Base-by-base conservation (phyloP, 2,113 vertebrate genomes). In the Pogonocichla stellata region DNA sequence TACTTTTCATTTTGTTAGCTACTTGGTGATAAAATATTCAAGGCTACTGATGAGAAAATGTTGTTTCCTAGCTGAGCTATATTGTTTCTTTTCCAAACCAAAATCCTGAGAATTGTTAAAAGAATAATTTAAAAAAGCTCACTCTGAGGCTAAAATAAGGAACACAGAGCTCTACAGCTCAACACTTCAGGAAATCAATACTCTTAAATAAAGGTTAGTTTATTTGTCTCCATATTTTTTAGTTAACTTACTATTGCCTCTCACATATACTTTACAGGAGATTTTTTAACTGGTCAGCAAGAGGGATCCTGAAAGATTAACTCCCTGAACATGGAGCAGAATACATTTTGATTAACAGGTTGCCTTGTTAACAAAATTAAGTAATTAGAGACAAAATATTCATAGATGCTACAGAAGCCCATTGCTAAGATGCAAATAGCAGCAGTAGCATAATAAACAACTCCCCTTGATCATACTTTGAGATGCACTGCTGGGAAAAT, bases 221-320 rank as follows among this genome's bases (percentile, higher is more conserved):
- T 89, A 20, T 69, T 92, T 14, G 38, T 36, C 19, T 67, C 20
- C 14, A 4, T 53, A 43, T 50, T 40, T 86, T 81, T 88, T 60
- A 67, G 19, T 67, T 64, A 51, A 45, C 16, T 80, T 64, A 86
- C 6, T 70, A 80, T 73, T 87, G 51, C 22, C 22, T 64, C 23
- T 88, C 19, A 69, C 8, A 7, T 57, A 40, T 9, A 62, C 4
- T 53, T 61, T 47, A 53, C 58, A 80, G 71, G 8, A 78, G 51
- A 86, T 86, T 79, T 93, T 96, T 92, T 58, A 97, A 79, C 50
- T 86, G 74, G 25, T 87, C 80, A 92, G 40, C 28, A 67, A 67
- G 33, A 92, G 43, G 12, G 14, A 72, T 95, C 38, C 71, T 66
- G 65, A 79, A 91, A 95, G 51, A 34, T 69, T 93, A 93, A 71